phyloP scores from a whole-genome alignment of 2,113 vertebrate species.

The Callorhinus ursinus region DNA sequence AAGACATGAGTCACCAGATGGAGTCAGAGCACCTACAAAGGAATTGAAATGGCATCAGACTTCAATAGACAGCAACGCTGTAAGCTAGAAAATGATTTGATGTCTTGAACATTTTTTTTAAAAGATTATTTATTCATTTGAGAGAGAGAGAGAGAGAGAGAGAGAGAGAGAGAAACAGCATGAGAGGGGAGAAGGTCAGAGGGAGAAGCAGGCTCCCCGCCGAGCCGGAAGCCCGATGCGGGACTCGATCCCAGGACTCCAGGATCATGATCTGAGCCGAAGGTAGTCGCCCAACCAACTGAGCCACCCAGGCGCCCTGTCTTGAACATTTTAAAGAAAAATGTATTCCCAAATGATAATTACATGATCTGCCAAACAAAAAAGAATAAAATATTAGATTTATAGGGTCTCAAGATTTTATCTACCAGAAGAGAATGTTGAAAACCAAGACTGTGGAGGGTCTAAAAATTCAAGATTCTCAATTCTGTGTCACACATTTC shows the following conservation, averaged over 20 bases:
- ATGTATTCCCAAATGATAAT: slow-evolving; percentile 13
- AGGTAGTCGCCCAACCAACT: too few species aligned
- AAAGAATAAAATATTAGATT: neutral
- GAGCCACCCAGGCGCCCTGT: too few species aligned
- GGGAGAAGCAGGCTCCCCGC: too few species aligned
- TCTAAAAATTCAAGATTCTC: neutral
- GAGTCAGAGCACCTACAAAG: neutral
- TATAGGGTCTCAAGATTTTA: neutral
- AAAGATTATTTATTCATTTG: too few species aligned
- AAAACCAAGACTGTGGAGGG: neutral
- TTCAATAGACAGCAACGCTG: neutral
- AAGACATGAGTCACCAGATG: neutral
- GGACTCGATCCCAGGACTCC: too few species aligned
- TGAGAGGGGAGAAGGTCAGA: too few species aligned
- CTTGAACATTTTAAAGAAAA: neutral
- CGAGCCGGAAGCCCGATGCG: too few species aligned
- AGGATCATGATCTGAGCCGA: too few species aligned
- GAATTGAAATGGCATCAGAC: neutral
- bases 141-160: too few species aligned
- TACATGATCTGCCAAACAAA: neutral
- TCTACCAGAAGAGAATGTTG: neutral
- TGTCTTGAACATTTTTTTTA: neutral
- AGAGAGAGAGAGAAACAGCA: too few species aligned
- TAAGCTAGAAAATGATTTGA: neutral
- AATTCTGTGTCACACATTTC: neutral